Conservation (phyloP, 2,888 invertebrate genomes). For the Zygogramma bicolorata region DNA sequence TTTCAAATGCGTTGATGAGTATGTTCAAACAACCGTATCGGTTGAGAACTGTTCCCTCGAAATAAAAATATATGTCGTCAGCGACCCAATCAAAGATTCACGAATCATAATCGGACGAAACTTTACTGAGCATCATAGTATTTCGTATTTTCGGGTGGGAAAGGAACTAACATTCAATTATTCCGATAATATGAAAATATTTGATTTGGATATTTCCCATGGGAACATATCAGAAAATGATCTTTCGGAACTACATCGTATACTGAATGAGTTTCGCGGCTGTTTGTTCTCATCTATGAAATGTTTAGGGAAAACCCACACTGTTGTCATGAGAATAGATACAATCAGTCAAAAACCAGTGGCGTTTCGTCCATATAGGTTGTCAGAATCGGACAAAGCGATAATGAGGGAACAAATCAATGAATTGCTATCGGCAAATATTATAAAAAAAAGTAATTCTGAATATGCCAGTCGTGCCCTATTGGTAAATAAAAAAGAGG, state of each 20-base stretch:
- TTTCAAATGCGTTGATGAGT: background rate
- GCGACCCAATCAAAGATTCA: background rate
- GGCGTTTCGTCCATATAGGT: constrained; percentile 4
- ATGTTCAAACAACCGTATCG: background rate
- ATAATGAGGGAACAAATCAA: constrained; percentile 19
- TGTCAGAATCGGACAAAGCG: constrained; percentile 19
- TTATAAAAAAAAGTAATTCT: constrained; percentile 25
- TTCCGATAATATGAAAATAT: background rate
- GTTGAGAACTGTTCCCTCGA: background rate
- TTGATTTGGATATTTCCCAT: background rate
- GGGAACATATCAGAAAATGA: constrained; percentile 5
- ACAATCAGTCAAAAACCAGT: background rate
- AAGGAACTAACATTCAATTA: constrained; percentile 9
- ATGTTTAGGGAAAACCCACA: constrained; percentile 1
- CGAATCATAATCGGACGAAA: constrained; percentile 12
- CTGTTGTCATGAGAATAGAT: constrained; percentile 5
- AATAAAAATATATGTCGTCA: background rate
- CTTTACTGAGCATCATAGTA: background rate
- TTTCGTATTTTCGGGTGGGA: constrained; percentile 7
- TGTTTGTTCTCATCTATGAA: constrained; percentile 4
- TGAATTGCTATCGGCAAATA: constrained; percentile 18
- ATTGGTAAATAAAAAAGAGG: constrained; percentile 28
- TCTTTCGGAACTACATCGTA: background rate
- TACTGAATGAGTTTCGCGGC: background rate
- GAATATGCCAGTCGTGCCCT: constrained; percentile 25